These are phyloP conservation scores for Epistrophe eligans DNA, from an alignment of 2,888 invertebrate genomes.

Conservation along the genomic window DNA sequence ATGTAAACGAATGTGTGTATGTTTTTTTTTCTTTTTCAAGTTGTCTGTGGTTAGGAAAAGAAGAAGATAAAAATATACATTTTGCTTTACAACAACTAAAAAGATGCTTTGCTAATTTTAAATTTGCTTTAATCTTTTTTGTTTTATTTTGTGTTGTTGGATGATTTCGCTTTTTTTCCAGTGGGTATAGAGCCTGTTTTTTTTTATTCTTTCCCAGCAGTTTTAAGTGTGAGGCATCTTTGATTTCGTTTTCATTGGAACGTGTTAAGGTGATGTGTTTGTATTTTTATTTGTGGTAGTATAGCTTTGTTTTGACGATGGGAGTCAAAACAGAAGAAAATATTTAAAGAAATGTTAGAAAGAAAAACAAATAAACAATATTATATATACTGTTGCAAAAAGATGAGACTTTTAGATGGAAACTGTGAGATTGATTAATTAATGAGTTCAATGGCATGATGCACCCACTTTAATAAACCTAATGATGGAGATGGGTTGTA, in stretches of 20 bases:
- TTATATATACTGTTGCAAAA: constrained; percentile 4
- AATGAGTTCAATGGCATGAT: constrained; percentile 68
- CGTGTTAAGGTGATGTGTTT: constrained; percentile 22
- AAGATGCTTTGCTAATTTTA: constrained; percentile 11
- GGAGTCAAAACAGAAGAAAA: constrained; percentile 52
- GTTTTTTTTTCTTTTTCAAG: neutral
- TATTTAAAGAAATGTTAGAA: constrained; percentile 24
- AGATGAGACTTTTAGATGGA: neutral
- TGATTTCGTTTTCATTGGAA: constrained; percentile 39
- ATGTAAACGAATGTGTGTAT: neutral
- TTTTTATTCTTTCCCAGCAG: constrained; percentile 7
- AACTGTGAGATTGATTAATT: constrained; percentile 66
- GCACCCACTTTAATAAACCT: neutral
- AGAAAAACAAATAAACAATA: constrained; percentile 26
- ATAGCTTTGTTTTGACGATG: constrained; percentile 16
- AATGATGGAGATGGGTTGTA: constrained; percentile 20
- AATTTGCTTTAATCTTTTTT: neutral
- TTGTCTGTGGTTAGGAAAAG: constrained; percentile 28
- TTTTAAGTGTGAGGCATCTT: constrained; percentile 16
- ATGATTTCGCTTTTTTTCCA: constrained; percentile 29
- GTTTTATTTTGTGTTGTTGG: neutral
- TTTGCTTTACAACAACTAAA: neutral
- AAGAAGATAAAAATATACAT: neutral
- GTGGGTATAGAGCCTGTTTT: constrained; percentile 4
- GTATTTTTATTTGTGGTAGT: constrained; percentile 9